Base-by-base conservation (phyloP, 23 tunicate species). In the Diplosoma virens region DNA sequence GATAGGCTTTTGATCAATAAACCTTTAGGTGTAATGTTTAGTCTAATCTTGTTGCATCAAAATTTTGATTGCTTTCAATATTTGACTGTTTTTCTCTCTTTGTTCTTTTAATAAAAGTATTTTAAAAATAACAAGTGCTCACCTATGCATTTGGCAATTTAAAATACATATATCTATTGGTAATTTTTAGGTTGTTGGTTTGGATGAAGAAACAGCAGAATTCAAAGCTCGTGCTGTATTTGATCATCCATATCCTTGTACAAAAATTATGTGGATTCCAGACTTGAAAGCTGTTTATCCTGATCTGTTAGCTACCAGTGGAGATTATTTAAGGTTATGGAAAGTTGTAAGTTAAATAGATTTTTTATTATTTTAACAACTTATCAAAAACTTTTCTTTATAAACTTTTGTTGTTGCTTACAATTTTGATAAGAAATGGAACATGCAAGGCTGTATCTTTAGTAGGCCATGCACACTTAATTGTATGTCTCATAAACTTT, bases 201-300 rank as follows among this genome's bases (percentile, higher is more conserved):
- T 92, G 36, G 97, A 92, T 59, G 97, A 92, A 59, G 97, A 92
- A 7, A 53, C 75, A 22, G 71, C 87, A 1, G 99, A 94, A 55
- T 94, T 94, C 52, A 79, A 84, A 1, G 82, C 95, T 0, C 66
- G 64, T 20, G 80, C 83, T 36, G 84, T 89, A 46, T 79, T 94
- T 53, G 99, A 94, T 75, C 99, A 94, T 69, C 95, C 95, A 25
- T 94, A 94, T 75, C 99, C 99, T 29, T 85, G 93, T 64, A 94
- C 99, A 31, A 94, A 94, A 71, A 87, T 94, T 16, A 94, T 94
- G 77, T 94, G 99, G 99, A 87, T 87, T 52, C 99, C 99, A 25
- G 95, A 87, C 80, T 56, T 79, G 1, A 88, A 84, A 71, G 86
- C 68, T 22, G 76, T 78, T 11, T 87, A 82, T 80, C 99, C 99